Evolutionary conservation across 2,888 invertebrate genomes (phyloP), one percentile per base, ranked within the genome.

Genomic region (Lasioglossum leucozonium): DNA sequence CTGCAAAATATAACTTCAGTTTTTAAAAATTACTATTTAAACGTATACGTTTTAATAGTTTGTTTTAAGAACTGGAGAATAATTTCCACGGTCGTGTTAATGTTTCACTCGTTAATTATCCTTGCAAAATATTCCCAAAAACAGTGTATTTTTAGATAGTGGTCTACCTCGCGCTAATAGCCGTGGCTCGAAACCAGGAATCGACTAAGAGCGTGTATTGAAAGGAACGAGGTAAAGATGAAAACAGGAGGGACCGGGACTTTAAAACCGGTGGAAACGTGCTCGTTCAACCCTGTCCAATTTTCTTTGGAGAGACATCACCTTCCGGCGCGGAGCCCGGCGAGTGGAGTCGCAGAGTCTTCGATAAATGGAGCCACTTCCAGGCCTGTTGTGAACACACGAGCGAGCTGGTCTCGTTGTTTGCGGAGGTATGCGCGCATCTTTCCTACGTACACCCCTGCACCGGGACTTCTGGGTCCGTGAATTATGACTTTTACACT

Each of bases 401-500:
- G 22, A 58, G 58, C 69, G 44, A 82, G 40, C 69, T 47, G 5
- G 30, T 67, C 16, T 22, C 30, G 58, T 22, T 37, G 73, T 77
- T 83, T 26, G 47, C 58, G 11, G 3, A 26, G 69, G 58, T 73
- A 77, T 71, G 58, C 73, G 58, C 73, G 18, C 47, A 34, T 16
- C 34, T 67, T 47, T 55, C 58, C 42, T 69, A 74, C 77, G 47
- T 72, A 26, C n/a, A 26, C 18, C n/a, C 16, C 8, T 18, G 58
- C 75, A 74, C 62, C 42, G 58, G 81, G 77, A 73, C 51, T 22
- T 3, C 51, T n/a, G n/a, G 77, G 71, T 72, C 37, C 71, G 73
- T 87, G 82, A 89, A 85, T 89, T 88, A 86, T 84, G 88, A 85
- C 72, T 74, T 84, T 87, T 78, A 62, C 71, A 80, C 75, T 82